These are phyloP conservation scores for Heliconius erato DNA, from an alignment of 2,888 invertebrate species.

Conservation along the genomic window DNA sequence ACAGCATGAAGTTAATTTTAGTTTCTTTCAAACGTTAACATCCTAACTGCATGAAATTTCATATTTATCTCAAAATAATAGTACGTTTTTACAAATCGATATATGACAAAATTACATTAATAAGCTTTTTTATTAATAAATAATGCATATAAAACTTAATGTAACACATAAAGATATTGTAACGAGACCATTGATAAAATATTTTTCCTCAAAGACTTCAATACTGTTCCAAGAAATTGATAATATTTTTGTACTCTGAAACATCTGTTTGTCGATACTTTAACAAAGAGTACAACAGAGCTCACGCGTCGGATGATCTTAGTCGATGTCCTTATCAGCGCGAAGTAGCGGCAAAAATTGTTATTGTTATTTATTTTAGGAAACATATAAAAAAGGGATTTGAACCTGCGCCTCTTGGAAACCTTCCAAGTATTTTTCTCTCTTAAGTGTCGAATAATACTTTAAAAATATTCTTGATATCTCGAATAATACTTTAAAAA, in stretches of 20 bases:
- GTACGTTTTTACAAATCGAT: neutral
- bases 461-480: no score
- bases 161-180: neutral
- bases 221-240: neutral
- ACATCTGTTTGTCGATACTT: neutral
- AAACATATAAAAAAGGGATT: no score
- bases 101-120: neutral
- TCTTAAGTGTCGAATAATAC: no score
- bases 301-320: neutral
- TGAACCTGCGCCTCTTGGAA: no score
- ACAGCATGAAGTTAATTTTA: no score
- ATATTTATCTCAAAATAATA: no score
- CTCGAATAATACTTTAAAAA: no score
- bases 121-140: neutral
- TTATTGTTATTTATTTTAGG: neutral
- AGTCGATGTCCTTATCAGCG: constrained; percentile 1
- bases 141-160: neutral
- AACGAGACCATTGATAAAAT: neutral
- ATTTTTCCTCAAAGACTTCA: neutral
- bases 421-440: no score
- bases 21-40: no score
- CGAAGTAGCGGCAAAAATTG: neutral
- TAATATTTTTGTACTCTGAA: neutral
- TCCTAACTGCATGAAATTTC: no score
- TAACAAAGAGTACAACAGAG: constrained; percentile 3